These are phyloP conservation scores for Orthonyx spaldingii DNA, from an alignment of 2,113 vertebrate species.

Conservation along the genomic window DNA sequence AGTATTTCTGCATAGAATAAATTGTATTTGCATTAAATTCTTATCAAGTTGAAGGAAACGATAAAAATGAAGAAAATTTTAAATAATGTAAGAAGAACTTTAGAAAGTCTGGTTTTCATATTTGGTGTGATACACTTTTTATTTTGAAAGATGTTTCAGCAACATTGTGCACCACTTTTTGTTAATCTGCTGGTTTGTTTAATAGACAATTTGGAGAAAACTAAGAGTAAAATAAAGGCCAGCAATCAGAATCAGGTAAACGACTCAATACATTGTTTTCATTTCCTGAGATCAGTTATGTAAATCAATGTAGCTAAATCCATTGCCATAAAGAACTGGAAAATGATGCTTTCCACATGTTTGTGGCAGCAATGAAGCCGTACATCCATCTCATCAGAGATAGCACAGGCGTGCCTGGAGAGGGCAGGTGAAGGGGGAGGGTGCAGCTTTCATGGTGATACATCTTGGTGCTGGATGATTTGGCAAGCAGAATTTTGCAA, in stretches of 20 bases:
- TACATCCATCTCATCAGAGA: background rate
- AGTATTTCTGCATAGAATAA: background rate
- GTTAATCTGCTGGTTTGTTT: background rate
- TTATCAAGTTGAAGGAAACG: background rate
- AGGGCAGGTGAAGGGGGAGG: background rate
- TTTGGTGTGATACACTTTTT: background rate
- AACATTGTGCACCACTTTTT: background rate
- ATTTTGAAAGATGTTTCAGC: background rate
- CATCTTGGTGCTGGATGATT: background rate
- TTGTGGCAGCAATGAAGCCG: background rate
- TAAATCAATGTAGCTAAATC: background rate
- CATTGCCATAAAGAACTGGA: background rate
- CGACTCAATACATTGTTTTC: background rate
- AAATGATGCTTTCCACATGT: background rate
- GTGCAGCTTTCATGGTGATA: background rate
- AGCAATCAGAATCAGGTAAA: background rate
- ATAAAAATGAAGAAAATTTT: background rate
- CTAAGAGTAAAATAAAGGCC: background rate
- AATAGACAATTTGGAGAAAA: background rate
- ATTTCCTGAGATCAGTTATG: background rate
- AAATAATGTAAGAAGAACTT: background rate
- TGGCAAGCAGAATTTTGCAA: background rate
- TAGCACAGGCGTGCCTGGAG: background rate
- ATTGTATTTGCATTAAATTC: background rate
- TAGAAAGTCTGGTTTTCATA: background rate